These are phyloP conservation scores for Schizotus pectinicornis DNA, from an alignment of 2,888 invertebrate species.

Conservation along the genomic window DNA sequence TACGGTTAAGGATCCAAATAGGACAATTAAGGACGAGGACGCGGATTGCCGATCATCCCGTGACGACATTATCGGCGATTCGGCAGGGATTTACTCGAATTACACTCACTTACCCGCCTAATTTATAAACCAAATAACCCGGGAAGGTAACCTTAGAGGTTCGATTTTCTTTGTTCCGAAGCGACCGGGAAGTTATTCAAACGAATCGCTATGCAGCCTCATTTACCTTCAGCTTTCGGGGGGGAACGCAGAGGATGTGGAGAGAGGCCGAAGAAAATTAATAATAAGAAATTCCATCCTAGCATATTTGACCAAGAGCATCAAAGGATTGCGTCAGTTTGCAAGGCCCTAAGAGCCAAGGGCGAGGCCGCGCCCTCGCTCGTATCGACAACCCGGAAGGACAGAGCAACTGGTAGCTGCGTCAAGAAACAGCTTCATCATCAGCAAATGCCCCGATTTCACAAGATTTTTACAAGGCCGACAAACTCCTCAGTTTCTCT, in stretches of 20 bases:
- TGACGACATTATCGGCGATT: background rate
- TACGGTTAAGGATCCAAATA: too few species aligned
- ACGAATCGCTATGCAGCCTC: conserved; percentile 15
- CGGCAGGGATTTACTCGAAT: too few species aligned
- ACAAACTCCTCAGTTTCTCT: too few species aligned
- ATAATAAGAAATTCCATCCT: conserved; percentile 31
- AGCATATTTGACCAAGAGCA: conserved; percentile 34
- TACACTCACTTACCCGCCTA: too few species aligned
- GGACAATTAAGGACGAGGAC: too few species aligned
- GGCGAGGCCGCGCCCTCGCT: conserved; percentile 7
- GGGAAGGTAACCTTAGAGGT: background rate
- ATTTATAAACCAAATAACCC: too few species aligned
- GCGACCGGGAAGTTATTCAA: conserved; percentile 16
- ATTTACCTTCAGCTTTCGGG: conserved; percentile 11
- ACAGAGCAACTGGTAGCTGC: conserved; percentile 1
- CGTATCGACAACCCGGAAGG: conserved; percentile 1
- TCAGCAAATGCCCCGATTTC: too few species aligned
- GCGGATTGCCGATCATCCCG: too few species aligned
- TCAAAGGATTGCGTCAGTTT: conserved; percentile 29
- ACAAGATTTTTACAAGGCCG: too few species aligned
- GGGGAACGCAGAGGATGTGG: conserved; percentile 8
- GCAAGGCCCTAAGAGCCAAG: conserved; percentile 19
- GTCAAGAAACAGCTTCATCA: too few species aligned
- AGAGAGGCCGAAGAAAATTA: conserved; percentile 31
- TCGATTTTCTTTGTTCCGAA: conserved; percentile 19